Percentiles rank a stretch among this genome's conserved stretches.
These are phyloP conservation scores for Apostichopus parvimensis DNA, from an alignment of 35 echinoderm and acorn worm species.

Conservation along the genomic window DNA sequence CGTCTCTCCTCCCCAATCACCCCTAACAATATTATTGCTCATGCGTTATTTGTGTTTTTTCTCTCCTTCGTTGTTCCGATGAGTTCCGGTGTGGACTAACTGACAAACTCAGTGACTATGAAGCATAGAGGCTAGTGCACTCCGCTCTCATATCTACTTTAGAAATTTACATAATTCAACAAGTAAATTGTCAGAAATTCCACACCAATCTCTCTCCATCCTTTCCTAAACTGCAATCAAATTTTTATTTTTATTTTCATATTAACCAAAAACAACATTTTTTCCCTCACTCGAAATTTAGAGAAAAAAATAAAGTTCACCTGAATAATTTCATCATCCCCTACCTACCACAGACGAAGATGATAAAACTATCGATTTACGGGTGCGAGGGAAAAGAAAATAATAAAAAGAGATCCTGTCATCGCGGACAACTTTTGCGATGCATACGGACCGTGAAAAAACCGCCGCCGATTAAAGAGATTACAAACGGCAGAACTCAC, in stretches of 20 bases:
- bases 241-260: background rate
- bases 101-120: too few species aligned
- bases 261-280: background rate
- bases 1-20: too few species aligned
- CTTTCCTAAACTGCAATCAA: background rate
- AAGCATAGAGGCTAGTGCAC: background rate
- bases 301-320: background rate
- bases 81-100: too few species aligned
- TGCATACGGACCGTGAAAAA: background rate
- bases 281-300: background rate
- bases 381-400: background rate
- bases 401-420: background rate
- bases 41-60: too few species aligned
- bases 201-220: background rate
- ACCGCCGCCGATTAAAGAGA: background rate
- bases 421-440: background rate
- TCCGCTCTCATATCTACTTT: background rate
- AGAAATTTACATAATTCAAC: background rate
- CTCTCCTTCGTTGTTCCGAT: too few species aligned
- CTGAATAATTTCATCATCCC: constrained; percentile 19
- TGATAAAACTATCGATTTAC: constrained; percentile 32
- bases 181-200: background rate
- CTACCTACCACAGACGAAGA: background rate
- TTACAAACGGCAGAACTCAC: background rate
- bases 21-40: too few species aligned